Evolutionary conservation across 2,113 vertebrate species (phyloP), one percentile per base, ranked within the genome.

Genomic region (Larimichthys polyactis): DNA sequence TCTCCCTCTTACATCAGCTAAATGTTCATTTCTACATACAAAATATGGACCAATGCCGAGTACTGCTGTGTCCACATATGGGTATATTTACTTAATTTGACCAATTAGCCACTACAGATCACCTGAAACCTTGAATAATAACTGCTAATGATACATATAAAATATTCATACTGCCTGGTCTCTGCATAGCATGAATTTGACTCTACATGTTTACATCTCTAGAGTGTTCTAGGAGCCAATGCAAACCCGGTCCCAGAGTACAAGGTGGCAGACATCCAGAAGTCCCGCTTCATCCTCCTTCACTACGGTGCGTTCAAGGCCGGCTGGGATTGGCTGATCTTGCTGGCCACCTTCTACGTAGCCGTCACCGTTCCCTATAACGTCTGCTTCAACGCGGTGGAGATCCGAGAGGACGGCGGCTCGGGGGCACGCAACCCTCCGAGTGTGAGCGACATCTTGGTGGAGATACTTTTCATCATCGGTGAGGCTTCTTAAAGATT

Each of bases 231-330:
- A 9, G 95, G 96, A 43, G 96, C 95, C 73, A 96, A 96, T 29
- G 95, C 94, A 0, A 94, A 93, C 71, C 95, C 95, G 4, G 91
- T 96, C 64, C 96, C 96, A 1, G 96, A 96, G 80, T 96, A 96
- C 82, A 96, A 96, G 86, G 96, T 96, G 79, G 96, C 96, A 4
- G 95, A 96, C 54, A 86, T 96, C 78, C 96, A 96, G 88, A 96
- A 94, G 78, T 96, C 96, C n/a, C 91, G 96, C 32, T 94, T 96
- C 82, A 95, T 96, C 88, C 95, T 96, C 43, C 94, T 96, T 19
- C 96, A 96, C 91, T 96, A 96, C 4, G 96, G 96, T n/a, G 93
- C 95, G n/a, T 96, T 96, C 92, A 96, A 96, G 87, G 96, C 96
- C 2, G 96, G 95, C 84, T 96, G 96, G 96, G 96, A 96, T 87